Conservation (phyloP, 2,113 vertebrate genomes). For the Numenius arquata region DNA sequence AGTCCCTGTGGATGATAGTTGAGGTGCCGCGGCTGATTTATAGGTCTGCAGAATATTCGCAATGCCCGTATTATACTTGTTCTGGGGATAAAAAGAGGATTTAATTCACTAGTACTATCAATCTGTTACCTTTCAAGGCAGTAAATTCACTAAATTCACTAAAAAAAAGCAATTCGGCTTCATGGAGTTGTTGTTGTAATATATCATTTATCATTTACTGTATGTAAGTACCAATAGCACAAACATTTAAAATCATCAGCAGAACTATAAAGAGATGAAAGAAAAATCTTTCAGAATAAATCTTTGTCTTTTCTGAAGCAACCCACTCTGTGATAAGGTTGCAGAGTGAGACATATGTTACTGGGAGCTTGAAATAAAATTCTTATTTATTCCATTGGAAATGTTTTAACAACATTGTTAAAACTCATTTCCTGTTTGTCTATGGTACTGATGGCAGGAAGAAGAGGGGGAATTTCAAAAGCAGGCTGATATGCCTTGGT, state of each 20-base stretch:
- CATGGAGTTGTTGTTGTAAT: slow-evolving; percentile 54
- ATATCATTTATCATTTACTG: slow-evolving; percentile 69
- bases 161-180: slow-evolving; percentile 68
- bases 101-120: slow-evolving; percentile 59
- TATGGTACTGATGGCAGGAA: neutral
- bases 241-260: slow-evolving; percentile 69
- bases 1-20: neutral
- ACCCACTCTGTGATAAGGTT: slow-evolving; percentile 35
- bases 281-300: slow-evolving; percentile 62
- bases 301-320: slow-evolving; percentile 43
- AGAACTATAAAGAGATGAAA: slow-evolving; percentile 60
- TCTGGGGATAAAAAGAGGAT: slow-evolving; percentile 63
- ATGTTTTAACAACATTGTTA: neutral
- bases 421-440: slow-evolving; percentile 41
- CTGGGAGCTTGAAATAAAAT: slow-evolving; percentile 17
- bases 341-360: neutral
- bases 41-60: neutral
- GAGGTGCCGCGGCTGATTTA: slow-evolving; percentile 27
- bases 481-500: neutral
- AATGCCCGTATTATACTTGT: neutral
- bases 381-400: slow-evolving; percentile 20
- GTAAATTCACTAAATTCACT: slow-evolving; percentile 61
- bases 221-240: slow-evolving; percentile 67
- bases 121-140: slow-evolving; percentile 69
- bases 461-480: neutral